Evolutionary conservation across 2,888 invertebrate species (phyloP).

Genomic region (Cerceris rybyensis): DNA sequence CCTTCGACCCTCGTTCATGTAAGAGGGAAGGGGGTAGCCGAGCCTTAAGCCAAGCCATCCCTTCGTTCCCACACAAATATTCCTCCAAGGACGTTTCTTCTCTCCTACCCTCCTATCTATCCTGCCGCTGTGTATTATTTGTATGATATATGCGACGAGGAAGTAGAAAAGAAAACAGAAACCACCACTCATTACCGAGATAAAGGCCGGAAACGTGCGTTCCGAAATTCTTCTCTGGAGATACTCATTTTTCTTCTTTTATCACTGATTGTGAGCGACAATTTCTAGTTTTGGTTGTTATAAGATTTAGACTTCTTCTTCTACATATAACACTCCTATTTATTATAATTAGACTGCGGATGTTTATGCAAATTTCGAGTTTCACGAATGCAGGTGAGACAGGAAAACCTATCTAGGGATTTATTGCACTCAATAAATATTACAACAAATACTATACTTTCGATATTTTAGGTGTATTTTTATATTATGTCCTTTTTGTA

Average conservation of each 20-base stretch:
- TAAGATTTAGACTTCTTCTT: no score
- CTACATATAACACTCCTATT: no score
- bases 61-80: conserved; percentile 75
- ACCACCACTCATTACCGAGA: conserved; percentile 60
- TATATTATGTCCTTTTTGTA: no score
- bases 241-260: conserved; percentile 25
- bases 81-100: conserved; percentile 46
- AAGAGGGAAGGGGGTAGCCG: conserved; percentile 26
- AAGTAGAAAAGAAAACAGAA: conserved; percentile 30
- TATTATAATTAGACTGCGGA: no score
- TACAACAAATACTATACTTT: no score
- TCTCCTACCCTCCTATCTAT: conserved; percentile 27
- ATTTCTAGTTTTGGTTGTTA: no score
- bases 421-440: no score
- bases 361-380: no score
- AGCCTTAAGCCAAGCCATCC: conserved; percentile 67
- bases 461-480: no score
- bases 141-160: conserved; percentile 63
- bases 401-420: no score
- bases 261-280: no score
- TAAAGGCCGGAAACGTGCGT: conserved; percentile 35
- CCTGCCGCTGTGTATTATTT: conserved; percentile 62
- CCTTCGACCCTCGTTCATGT: conserved; percentile 54
- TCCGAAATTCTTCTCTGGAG: conserved; percentile 47
- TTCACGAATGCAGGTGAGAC: no score